phyloP scores from a whole-genome alignment of 2,797 vertebrate species.

The Hybognathus amarus region DNA sequence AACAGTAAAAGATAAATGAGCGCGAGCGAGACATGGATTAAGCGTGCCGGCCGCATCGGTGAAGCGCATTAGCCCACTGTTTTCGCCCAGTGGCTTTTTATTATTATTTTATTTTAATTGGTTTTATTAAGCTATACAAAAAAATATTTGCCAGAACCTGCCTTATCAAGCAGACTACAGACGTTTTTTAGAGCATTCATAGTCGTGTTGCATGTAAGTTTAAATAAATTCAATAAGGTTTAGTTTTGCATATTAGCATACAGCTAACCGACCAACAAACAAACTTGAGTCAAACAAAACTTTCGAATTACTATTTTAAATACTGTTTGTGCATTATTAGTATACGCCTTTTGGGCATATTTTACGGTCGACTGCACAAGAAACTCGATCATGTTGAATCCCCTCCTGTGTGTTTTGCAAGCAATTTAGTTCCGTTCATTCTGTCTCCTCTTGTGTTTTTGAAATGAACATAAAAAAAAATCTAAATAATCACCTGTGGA shows the following conservation, averaged over 20 bases:
- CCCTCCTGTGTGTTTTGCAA: neutral
- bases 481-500: neutral
- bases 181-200: neutral
- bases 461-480: neutral
- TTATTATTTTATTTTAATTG: neutral
- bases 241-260: constrained; percentile 19
- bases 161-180: neutral
- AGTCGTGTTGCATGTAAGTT: neutral
- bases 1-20: neutral
- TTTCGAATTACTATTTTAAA: neutral
- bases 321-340: neutral
- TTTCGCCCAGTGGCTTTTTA: neutral
- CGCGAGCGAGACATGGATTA: neutral
- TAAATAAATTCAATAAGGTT: neutral
- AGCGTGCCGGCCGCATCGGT: constrained; percentile 12
- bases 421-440: too few relatives aligned
- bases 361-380: neutral
- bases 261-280: constrained; percentile 13
- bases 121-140: neutral
- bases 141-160: neutral
- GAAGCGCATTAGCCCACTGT: constrained; percentile 26
- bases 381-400: neutral
- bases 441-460: neutral
- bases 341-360: neutral
- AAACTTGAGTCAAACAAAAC: neutral